Evolutionary conservation across 2,113 vertebrate species (phyloP).

Genomic region (Peucedramus taeniatus): DNA sequence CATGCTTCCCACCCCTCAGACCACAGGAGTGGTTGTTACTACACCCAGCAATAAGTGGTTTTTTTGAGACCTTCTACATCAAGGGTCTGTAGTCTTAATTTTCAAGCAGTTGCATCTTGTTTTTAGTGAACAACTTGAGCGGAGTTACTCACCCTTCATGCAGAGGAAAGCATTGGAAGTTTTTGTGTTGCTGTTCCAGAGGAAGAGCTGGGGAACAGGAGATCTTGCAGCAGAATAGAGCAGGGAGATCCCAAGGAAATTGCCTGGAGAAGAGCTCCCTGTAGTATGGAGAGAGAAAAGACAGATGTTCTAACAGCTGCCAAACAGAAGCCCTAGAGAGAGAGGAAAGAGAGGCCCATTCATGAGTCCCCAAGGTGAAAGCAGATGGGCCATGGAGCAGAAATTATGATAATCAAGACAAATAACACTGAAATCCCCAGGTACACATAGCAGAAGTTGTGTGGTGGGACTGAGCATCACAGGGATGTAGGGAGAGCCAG

Average conservation of each 20-base stretch:
- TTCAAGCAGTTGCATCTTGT: not conserved
- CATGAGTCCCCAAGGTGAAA: not conserved
- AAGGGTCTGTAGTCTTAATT: not conserved
- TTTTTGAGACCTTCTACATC: not conserved
- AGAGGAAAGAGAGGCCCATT: not conserved
- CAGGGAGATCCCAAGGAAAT: not conserved
- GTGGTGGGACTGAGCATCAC: not conserved
- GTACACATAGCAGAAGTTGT: not conserved
- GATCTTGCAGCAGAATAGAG: not conserved
- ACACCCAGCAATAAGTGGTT: not conserved
- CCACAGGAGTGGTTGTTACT: rapidly evolving
- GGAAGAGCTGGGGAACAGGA: not conserved
- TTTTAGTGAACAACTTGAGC: not conserved
- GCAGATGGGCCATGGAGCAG: not conserved
- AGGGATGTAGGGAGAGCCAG: not conserved
- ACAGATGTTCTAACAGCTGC: not conserved
- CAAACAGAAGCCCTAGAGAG: not conserved
- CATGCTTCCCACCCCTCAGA: not conserved
- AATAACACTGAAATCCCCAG: not conserved
- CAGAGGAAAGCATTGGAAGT: not conserved
- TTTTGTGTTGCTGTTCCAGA: not conserved
- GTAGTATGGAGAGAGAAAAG: not conserved
- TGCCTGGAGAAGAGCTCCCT: not conserved
- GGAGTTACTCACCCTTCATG: not conserved
- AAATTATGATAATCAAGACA: not conserved